Percentiles rank a stretch among this genome's conserved stretches.
Evolutionary conservation across 1,140 invertebrate species (phyloP).

Genomic region (Colletes latitarsis): DNA sequence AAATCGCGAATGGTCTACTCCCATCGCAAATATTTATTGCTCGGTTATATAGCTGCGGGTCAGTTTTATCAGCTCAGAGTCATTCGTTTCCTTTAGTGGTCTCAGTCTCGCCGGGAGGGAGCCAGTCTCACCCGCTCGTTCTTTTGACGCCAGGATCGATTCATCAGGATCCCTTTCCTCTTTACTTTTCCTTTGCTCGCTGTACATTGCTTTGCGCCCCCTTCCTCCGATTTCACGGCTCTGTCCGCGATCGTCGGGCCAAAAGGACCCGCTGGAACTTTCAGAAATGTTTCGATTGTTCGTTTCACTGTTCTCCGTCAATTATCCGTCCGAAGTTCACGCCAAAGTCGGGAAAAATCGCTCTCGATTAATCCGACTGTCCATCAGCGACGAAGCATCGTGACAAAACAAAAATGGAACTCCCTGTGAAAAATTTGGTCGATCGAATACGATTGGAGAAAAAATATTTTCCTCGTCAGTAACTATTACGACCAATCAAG

Average conservation of each 20-base stretch:
- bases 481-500: too few relatives aligned
- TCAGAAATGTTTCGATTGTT: slow-evolving; percentile 1
- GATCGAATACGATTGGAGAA: too few relatives aligned
- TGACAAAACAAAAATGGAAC: too few relatives aligned
- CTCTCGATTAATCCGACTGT: background rate
- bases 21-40: slow-evolving; percentile 64
- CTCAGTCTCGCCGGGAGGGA: background rate
- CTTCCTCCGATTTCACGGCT: background rate
- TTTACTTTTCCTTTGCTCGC: background rate
- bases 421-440: too few relatives aligned
- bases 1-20: slow-evolving; percentile 41
- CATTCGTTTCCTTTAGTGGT: slow-evolving; percentile 56
- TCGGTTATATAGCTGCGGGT: slow-evolving; percentile 27
- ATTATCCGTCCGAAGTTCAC: background rate
- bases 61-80: slow-evolving; percentile 58
- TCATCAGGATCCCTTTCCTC: background rate
- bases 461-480: too few relatives aligned
- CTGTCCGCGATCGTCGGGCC: background rate
- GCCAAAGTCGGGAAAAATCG: background rate
- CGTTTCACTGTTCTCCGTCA: background rate
- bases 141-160: slow-evolving; percentile 47
- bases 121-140: slow-evolving; percentile 1
- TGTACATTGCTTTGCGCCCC: slow-evolving; percentile 7
- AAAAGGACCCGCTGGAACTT: background rate
- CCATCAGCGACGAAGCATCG: background rate